Percentiles rank a stretch among this genome's conserved stretches.
Conservation (phyloP, 2,888 invertebrate species). For the Nipponacmea schrenckii region DNA sequence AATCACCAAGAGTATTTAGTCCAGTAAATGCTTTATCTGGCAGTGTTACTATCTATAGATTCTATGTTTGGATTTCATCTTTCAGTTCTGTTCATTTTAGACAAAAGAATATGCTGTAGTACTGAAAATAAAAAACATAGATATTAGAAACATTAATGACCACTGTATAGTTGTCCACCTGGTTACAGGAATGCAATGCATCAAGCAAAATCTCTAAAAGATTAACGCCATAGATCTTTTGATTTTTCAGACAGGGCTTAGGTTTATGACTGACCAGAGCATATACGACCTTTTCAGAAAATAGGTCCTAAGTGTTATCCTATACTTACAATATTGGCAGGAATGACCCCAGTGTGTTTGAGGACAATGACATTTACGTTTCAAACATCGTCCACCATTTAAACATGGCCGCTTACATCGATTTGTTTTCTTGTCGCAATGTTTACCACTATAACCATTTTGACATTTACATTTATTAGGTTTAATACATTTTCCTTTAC, state of each 20-base stretch:
- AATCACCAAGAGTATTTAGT: too few relatives aligned
- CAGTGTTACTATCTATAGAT: too few relatives aligned
- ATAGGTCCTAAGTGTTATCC: neutral
- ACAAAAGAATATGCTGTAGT: conserved; percentile 39
- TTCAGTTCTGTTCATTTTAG: conserved; percentile 45
- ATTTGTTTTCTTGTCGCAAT: conserved; percentile 45
- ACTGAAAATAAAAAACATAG: conserved; percentile 32
- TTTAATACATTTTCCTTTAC: conserved; percentile 54
- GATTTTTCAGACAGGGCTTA: too few relatives aligned
- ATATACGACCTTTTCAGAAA: too few relatives aligned
- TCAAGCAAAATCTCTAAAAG: neutral
- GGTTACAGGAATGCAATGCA: neutral
- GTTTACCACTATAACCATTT: conserved; percentile 51
- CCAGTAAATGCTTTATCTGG: too few relatives aligned
- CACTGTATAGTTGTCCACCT: neutral
- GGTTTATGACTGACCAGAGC: too few relatives aligned
- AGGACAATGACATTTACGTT: conserved; percentile 61
- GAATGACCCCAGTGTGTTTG: conserved; percentile 49
- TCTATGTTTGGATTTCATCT: conserved; percentile 25
- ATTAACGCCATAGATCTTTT: too few relatives aligned
- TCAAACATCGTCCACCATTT: conserved; percentile 58
- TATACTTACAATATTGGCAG: conserved; percentile 58
- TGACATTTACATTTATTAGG: conserved; percentile 62
- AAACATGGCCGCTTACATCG: conserved; percentile 51
- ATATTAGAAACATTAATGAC: neutral